Conservation (phyloP, 2,113 vertebrate species). For the Calyptomena viridis region DNA sequence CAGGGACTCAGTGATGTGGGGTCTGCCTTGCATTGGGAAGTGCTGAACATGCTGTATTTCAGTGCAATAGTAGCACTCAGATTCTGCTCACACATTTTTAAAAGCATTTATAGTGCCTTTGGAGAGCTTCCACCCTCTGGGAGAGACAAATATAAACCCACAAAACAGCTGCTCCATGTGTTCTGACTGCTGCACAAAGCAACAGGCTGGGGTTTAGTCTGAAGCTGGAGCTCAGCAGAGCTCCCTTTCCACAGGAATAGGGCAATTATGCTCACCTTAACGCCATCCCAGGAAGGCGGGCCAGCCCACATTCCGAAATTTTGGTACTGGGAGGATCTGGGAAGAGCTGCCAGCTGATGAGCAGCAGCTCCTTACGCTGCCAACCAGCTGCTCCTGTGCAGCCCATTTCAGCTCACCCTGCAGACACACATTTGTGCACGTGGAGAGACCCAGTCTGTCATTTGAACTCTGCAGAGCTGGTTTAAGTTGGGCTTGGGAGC, state of each 20-base stretch:
- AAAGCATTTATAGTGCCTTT: not conserved
- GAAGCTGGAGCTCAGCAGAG: not conserved
- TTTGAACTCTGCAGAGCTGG: not conserved
- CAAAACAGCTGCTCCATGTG: not conserved
- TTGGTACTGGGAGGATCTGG: not conserved
- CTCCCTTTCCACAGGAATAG: not conserved
- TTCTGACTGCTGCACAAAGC: not conserved
- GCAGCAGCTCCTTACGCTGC: not conserved
- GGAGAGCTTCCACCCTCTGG: not conserved
- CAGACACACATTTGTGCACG: not conserved
- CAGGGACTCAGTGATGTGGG: fast-evolving
- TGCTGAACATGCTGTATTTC: not conserved
- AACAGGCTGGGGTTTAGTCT: not conserved
- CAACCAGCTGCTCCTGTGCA: not conserved
- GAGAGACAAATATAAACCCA: not conserved
- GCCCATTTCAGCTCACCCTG: not conserved
- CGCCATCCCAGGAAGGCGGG: fast-evolving
- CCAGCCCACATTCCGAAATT: not conserved
- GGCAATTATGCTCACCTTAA: fast-evolving
- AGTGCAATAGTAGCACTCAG: not conserved
- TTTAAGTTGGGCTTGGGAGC: not conserved
- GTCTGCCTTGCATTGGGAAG: not conserved
- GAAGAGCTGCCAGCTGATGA: not conserved
- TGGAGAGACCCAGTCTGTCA: not conserved
- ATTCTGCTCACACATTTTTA: not conserved